Base-by-base conservation (phyloP, 2,797 vertebrate species). In the Poecile montanus region DNA sequence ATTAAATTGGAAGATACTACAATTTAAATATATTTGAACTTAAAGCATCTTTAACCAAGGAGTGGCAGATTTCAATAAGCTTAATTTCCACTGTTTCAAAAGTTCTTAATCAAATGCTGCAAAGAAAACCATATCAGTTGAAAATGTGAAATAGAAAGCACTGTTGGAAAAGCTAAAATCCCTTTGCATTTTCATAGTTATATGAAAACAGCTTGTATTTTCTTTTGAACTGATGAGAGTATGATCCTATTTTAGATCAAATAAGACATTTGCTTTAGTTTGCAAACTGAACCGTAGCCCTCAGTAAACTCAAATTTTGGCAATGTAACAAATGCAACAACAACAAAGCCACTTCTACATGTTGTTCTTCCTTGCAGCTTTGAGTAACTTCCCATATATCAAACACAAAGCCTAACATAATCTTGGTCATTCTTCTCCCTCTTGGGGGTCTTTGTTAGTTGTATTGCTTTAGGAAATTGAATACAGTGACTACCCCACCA, bases 171-270 rank as follows among this genome's bases (percentile, higher is more conserved):
- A 36, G 44, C 62, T 87, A 66, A 75, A 87, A 62, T 29, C 30
- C 58, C 40, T 62, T 61, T 17, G 44, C 76, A 58, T 2, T 79
- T 92, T 85, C 57, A 88, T 16, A 92, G 65, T 94, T 94, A 74
- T 9, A 57, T 85, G 83, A 96, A 94, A 85, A 80, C 53, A 5
- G 47, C 48, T 77, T 17, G 8, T 82, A 74, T 88, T 95, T 96
- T 89, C 88, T 93, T 93, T 93, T 94, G 93, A 93, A 68, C 56
- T 16, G 71, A 26, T 70, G 25, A 82, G 47, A 78, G 22, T 88
- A 45, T 60, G 54, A 67, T 91, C 75, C 93, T 90, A 92, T 95
- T 94, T 96, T 95, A 95, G 89, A 96, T 95, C 95, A 95, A 94
- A 90, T 83, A 88, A 62, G 71, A 50, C 50, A 47, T 58, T 40